Evolutionary conservation across 2,888 invertebrate genomes (phyloP), one percentile per base, ranked within the genome.

Genomic region (Amaurobius ferox): DNA sequence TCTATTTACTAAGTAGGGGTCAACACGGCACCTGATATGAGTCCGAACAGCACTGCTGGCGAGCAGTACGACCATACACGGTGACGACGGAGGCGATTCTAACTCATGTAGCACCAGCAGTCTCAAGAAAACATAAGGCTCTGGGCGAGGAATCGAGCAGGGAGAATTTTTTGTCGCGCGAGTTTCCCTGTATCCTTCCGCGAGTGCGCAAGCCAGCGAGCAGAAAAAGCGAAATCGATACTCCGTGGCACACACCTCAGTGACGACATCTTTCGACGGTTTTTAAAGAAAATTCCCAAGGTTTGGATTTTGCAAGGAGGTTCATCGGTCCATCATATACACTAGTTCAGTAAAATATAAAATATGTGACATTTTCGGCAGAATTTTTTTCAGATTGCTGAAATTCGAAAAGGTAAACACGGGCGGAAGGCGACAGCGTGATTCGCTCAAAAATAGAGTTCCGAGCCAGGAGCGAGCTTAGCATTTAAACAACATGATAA

Each of bases 171-270:
- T 83, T 83, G 81, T 83, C 70, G 64, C 29, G 74, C 70, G 67
- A 74, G 35, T 72, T 79, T 23, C 30, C 19, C 19, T 85, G 77
- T 85, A 85, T 85, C 77, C 83, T 55, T 85, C 73, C 80, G 79
- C 76, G 55, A 16, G 81, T 74, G 67, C 76, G 70, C 81, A 35
- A 55, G 40, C 61, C 70, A 70, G 74, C 70, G 44, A 32, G 62
- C 76, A 70, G 76, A 83, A 83, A 83, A 83, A 83, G 72, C 81
- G 81, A 76, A 76, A 83, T 83, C 81, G 81, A 83, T 83, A 68
- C 68, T 61, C 61, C 68, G 68, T 67, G 68, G 67, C 81, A 62
- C 61, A 35, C 79, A 32, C 73, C 78, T 32, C 72, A 79, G 79
- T 76, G 76, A 83, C 81, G 81, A 83, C 81, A 83, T 83, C 81